A percentile compares a stretch with the other conserved stretches of the same genome.
These are phyloP conservation scores for Elymnias hypermnestra DNA, from an alignment of 1,140 invertebrate species.

Conservation along the genomic window DNA sequence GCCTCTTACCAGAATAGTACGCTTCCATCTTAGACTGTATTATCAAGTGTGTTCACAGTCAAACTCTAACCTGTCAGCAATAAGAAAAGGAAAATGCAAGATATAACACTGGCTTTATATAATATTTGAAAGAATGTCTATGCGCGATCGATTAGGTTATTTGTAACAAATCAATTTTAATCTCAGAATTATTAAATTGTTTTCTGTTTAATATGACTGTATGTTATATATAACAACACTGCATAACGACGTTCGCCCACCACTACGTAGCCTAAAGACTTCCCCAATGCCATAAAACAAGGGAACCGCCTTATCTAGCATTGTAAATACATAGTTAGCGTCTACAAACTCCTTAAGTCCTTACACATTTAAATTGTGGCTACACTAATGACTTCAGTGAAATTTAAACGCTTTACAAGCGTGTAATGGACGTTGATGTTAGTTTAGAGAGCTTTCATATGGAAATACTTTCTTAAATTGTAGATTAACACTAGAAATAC, in stretches of 20 bases:
- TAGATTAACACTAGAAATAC: no score
- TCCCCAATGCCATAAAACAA: conserved; percentile 27
- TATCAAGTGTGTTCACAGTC: no score
- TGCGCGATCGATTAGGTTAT: no score
- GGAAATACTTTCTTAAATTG: conserved; percentile 5
- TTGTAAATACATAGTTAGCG: conserved; percentile 25
- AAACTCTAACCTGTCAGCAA: no score
- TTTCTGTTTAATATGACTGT: background rate
- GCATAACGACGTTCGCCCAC: conserved; percentile 10
- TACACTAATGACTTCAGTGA: conserved; percentile 17
- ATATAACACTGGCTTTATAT: no score
- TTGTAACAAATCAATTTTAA: background rate
- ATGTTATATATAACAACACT: background rate
- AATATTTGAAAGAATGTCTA: no score
- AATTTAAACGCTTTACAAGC: conserved; percentile 21
- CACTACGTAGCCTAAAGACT: conserved; percentile 22
- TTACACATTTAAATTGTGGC: conserved; percentile 24
- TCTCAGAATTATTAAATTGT: no score
- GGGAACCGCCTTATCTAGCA: conserved; percentile 21
- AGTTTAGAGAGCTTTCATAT: conserved; percentile 11
- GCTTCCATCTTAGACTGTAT: no score
- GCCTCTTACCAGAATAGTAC: no score
- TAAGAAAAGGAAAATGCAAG: no score
- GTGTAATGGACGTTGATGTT: conserved; percentile 14
- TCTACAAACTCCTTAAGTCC: conserved; percentile 20